These are phyloP conservation scores for Acheta domesticus DNA, from an alignment of 2,888 invertebrate species.

Conservation along the genomic window DNA sequence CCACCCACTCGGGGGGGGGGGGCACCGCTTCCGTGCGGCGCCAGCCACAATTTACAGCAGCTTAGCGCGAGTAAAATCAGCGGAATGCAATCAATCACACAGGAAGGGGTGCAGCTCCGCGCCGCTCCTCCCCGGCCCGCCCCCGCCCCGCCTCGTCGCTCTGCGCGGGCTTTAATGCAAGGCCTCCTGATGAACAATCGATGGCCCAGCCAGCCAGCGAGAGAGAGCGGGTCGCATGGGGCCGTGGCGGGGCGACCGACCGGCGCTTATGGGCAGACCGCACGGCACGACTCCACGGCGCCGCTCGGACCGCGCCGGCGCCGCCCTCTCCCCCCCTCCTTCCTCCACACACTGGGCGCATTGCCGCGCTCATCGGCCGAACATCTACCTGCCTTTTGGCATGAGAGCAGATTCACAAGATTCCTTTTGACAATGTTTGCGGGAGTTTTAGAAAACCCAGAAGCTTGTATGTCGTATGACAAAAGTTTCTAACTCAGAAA, in stretches of 20 bases:
- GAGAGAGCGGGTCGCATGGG: not conserved
- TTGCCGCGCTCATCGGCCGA: no score
- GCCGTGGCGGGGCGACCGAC: not conserved
- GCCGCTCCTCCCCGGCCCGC: no score
- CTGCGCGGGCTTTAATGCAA: not conserved
- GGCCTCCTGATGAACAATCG: constrained; percentile 18
- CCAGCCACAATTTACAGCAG: constrained; percentile 21
- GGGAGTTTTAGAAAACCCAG: no score
- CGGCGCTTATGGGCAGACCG: not conserved
- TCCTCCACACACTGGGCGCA: no score
- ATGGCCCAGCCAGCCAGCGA: not conserved
- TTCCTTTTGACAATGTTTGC: no score
- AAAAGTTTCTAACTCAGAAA: no score
- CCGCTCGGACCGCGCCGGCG: not conserved
- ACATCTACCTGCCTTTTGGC: no score
- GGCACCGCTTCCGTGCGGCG: constrained; percentile 11
- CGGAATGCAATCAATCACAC: constrained; percentile 7
- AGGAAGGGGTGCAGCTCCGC: not conserved
- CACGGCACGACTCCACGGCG: not conserved
- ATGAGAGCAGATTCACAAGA: no score
- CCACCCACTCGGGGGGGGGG: not conserved
- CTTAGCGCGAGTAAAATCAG: constrained; percentile 5
- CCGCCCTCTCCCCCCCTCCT: not conserved
- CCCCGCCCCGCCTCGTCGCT: no score
- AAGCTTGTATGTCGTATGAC: no score